phyloP scores from a whole-genome alignment of 2,113 vertebrate genomes.

The Cynocephalus volans region DNA sequence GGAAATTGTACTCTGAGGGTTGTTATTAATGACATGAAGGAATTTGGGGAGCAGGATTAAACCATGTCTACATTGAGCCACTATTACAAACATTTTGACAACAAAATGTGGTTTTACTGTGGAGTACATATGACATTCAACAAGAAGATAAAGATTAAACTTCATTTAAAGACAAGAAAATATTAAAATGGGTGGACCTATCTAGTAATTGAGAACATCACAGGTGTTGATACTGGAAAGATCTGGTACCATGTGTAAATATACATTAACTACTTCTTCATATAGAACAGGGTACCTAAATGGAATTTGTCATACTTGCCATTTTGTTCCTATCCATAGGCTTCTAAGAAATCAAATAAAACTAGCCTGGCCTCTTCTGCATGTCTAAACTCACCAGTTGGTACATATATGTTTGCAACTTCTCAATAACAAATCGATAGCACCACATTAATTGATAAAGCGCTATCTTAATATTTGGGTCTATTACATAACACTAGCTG shows the following conservation, averaged over 20 bases:
- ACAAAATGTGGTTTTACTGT: conserved; percentile 8
- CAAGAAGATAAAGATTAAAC: conserved; percentile 24
- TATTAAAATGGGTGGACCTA: neutral
- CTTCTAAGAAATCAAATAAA: neutral
- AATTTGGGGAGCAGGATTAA: conserved; percentile 37
- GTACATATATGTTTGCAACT: neutral
- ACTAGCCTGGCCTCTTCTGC: neutral
- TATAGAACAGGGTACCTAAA: neutral
- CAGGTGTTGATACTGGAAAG: neutral
- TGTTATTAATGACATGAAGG: conserved; percentile 10
- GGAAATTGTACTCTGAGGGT: conserved; percentile 29
- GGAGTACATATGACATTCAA: neutral
- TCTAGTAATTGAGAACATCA: neutral
- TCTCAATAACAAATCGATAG: neutral
- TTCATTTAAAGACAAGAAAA: conserved; percentile 26
- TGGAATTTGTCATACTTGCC: neutral
- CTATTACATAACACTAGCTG: neutral
- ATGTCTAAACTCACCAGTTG: neutral
- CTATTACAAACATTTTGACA: conserved; percentile 42
- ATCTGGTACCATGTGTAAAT: neutral
- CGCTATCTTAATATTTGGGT: neutral
- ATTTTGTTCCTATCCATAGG: neutral
- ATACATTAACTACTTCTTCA: neutral
- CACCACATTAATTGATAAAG: neutral
- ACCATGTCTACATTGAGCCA: neutral